Evolutionary conservation across 2,888 invertebrate species (phyloP).

Genomic region (Polydrusus cervinus): DNA sequence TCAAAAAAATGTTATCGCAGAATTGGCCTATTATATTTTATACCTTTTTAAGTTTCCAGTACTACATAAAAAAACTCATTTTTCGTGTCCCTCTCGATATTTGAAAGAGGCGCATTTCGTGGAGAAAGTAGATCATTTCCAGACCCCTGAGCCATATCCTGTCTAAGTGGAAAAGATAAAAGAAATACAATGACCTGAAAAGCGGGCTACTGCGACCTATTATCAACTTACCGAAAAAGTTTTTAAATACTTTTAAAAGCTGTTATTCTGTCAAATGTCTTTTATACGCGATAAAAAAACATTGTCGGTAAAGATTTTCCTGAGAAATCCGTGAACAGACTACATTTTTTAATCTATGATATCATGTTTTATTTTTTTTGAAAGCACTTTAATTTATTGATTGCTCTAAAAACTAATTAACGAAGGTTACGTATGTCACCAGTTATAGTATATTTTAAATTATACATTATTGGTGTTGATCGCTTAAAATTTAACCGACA

Average conservation of each 20-base stretch:
- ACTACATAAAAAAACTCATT: conserved; percentile 26
- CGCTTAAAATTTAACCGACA: too few relatives aligned
- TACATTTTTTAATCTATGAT: too few relatives aligned
- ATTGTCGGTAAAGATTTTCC: neutral
- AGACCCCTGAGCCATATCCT: conserved; percentile 36
- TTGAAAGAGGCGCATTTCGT: conserved; percentile 35
- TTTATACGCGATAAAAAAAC: neutral
- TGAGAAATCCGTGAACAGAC: too few relatives aligned
- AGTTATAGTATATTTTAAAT: too few relatives aligned
- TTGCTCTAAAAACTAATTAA: too few relatives aligned
- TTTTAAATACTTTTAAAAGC: conserved; percentile 26
- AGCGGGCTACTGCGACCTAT: conserved; percentile 16
- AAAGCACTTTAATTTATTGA: neutral
- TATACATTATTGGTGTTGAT: too few relatives aligned
- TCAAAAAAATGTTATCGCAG: neutral
- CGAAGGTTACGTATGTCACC: too few relatives aligned
- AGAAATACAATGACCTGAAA: conserved; percentile 35
- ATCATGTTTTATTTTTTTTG: neutral
- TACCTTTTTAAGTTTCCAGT: neutral
- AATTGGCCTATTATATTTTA: neutral
- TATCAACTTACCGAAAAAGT: conserved; percentile 27
- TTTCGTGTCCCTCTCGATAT: conserved; percentile 19
- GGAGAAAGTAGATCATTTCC: conserved; percentile 45
- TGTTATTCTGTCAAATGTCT: conserved; percentile 22
- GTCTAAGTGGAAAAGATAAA: conserved; percentile 34